Evolutionary conservation across 2,113 vertebrate genomes (phyloP), one percentile per base, ranked within the genome.

Genomic region (Ceyx cyanopectus): DNA sequence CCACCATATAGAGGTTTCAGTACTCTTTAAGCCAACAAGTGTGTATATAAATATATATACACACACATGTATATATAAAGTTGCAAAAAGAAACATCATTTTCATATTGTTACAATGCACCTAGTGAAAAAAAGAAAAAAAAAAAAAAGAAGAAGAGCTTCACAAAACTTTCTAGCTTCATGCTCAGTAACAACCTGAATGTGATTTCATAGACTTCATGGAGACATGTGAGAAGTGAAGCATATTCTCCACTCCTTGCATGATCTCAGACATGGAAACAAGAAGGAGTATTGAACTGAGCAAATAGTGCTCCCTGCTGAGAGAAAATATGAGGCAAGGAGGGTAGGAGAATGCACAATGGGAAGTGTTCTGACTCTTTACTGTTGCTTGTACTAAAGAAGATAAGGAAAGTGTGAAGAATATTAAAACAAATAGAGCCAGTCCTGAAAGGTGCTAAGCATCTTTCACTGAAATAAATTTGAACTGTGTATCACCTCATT

Each of bases 1-100:
- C 7, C 14, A 17, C 14, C 1, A 5, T 43, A 60, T 6, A 70
- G 27, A 41, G 6, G 17, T 63, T 86, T 92, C 6, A 19, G 70
- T 58, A 29, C 11, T 70, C 32, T 88, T 34, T 43, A 50, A 70
- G 7, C 8, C 6, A 45, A 34, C 6, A 77, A 17, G 7, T 18
- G 3, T 21, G 5, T n/a, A 2, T 9, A 15, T 21, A 50, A 6
- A 15, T 22, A 29, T 3, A 7, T 3, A 17, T 5, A 60, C 5
- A 76, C 8, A 27, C 4, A 20, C 10, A 12, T 12, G 20, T 21
- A 43, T 40, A 74, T 40, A 24, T 20, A 22, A 21, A 41, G 3
- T 11, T 60, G 6, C 7, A 68, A 26, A 29, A 60, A 66, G 19
- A 78, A 82, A 61, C 4, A 0, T 2, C 50, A 16, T 6, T 82